Conservation (phyloP, 2,888 invertebrate species). For the Lymantria dispar region DNA sequence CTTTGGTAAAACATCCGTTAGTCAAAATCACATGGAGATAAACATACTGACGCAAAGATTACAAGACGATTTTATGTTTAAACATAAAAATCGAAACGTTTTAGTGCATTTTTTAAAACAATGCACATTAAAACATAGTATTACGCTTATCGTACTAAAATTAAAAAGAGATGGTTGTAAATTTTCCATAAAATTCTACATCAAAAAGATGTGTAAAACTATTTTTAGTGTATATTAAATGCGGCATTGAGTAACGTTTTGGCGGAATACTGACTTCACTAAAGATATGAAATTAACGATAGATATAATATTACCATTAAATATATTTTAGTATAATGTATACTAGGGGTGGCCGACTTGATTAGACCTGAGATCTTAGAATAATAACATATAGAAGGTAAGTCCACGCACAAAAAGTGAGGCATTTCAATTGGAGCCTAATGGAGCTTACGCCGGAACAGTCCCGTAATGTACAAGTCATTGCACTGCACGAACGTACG, state of each 20-base stretch:
- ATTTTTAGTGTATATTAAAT: slow-evolving; percentile 32
- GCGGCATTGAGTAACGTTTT: background rate
- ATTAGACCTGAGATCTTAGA: too few species aligned
- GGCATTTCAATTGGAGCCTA: too few species aligned
- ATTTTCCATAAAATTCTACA: slow-evolving; percentile 34
- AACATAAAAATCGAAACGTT: slow-evolving; percentile 9
- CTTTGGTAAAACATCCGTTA: background rate
- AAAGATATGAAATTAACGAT: too few species aligned
- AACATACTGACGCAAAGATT: slow-evolving; percentile 5
- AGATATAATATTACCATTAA: too few species aligned
- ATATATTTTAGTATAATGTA: too few species aligned
- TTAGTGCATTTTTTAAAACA: slow-evolving; percentile 14
- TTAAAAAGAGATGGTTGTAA: slow-evolving; percentile 49
- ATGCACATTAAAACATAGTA: slow-evolving; percentile 31
- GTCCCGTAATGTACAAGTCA: too few species aligned
- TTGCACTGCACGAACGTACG: too few species aligned
- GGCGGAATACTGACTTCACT: too few species aligned
- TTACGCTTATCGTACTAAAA: slow-evolving; percentile 44
- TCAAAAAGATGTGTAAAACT: slow-evolving; percentile 24
- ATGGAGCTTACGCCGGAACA: too few species aligned
- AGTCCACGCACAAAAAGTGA: too few species aligned
- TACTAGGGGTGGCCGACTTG: too few species aligned
- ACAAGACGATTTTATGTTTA: slow-evolving; percentile 3
- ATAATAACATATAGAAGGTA: too few species aligned
- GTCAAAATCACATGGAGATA: background rate